Base-by-base conservation (phyloP, 2,888 invertebrate species). In the Nasonovia ribisnigri region DNA sequence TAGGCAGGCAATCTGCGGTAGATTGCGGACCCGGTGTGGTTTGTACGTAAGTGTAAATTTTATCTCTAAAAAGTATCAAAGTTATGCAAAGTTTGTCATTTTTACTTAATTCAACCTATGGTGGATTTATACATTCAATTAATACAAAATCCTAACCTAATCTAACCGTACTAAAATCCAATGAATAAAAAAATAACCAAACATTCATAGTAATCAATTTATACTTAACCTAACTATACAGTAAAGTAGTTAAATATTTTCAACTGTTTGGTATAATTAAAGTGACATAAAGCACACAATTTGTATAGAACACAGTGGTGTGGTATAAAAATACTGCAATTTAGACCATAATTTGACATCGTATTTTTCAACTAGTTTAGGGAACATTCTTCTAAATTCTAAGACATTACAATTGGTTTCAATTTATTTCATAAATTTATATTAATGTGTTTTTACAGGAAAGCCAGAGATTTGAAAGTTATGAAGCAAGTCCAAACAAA, bases 401-500 rank as follows among this genome's bases (percentile, higher is more conserved):
- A 43, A 42, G 6, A 42, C 42, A 8, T 36, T 1, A 29, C 29
- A 67, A 67, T n/a, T n/a, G n/a, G 16, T n/a, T 77, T 10, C 36
- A 20, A 42, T 77, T 77, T 77, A 20, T 77, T 77, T 77, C 0
- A 77, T 26, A 13, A 67, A 48, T 42, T 90, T 42, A 46, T 26
- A 24, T 95, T 94, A 0, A 36, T 42, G 20, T 95, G 95, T 94
- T 94, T 95, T 96, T 96, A 46, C 96, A 97, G 97, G 95, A 98
- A 97, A 96, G 98, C 98, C 0, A 97, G 97, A 91, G 99, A 99
- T 96, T 97, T 99, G 92, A 97, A 97, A 95, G 97, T 97, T 95
- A 97, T 99, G 97, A 98, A 98, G 95, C 97, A 97, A 87, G 96
- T 98, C 6, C 98, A 98, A 95, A 96, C 97, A 1, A 98, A 98